Evolutionary conservation across 2,888 invertebrate species (phyloP).

Genomic region (Miltochrista miniata): DNA sequence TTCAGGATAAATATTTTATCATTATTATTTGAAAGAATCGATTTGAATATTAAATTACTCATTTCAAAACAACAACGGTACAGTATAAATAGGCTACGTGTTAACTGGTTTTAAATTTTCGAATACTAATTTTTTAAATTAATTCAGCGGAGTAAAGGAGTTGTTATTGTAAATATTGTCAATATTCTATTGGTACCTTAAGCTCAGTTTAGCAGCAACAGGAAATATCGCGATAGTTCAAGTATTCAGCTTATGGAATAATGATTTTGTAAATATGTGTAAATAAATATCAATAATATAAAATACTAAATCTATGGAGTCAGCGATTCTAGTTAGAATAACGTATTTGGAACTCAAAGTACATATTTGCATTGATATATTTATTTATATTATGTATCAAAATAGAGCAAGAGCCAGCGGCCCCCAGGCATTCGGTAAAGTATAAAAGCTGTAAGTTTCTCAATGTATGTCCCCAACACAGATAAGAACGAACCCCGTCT

Average conservation of each 20-base stretch:
- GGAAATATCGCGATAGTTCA: too few relatives aligned
- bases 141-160: conserved; percentile 24
- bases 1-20: conserved; percentile 16
- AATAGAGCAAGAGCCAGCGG: too few relatives aligned
- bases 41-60: conserved; percentile 1
- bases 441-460: too few relatives aligned
- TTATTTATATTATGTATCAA: background rate
- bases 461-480: too few relatives aligned
- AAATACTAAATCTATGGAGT: conserved; percentile 23
- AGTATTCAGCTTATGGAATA: background rate
- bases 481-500: too few relatives aligned
- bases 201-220: too few relatives aligned
- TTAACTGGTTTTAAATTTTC: conserved; percentile 21
- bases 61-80: conserved; percentile 11
- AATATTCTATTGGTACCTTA: conserved; percentile 1
- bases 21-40: conserved; percentile 9
- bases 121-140: conserved; percentile 19
- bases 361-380: too few relatives aligned
- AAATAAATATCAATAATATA: background rate
- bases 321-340: background rate
- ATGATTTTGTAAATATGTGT: background rate
- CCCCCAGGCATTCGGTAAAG: too few relatives aligned
- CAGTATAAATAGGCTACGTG: conserved; percentile 13
- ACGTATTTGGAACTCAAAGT: background rate
- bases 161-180: conserved; percentile 23